These are phyloP conservation scores for Ectemnius cavifrons DNA, from an alignment of 2,888 invertebrate genomes.

Conservation along the genomic window DNA sequence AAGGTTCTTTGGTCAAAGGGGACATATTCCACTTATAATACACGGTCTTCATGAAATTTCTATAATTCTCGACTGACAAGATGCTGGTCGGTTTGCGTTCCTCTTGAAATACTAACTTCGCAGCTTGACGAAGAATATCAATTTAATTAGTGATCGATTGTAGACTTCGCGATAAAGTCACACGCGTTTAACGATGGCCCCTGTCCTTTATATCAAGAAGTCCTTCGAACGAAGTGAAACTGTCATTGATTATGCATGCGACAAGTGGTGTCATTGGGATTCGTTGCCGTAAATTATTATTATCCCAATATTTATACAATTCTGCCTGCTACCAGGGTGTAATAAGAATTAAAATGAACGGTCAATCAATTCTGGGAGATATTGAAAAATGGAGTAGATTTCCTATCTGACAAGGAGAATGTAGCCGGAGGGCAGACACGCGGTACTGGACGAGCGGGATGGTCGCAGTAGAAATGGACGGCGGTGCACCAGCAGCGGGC, in stretches of 20 bases:
- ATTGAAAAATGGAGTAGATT: constrained; percentile 63
- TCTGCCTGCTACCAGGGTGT: background rate
- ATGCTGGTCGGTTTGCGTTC: constrained; percentile 54
- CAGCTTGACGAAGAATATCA: too few species aligned
- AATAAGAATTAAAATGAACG: too few species aligned
- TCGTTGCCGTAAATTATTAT: constrained; percentile 12
- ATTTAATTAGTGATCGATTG: background rate
- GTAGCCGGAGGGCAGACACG: constrained; percentile 30
- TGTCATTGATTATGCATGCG: constrained; percentile 55
- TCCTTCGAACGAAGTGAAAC: constrained; percentile 40
- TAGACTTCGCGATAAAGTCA: constrained; percentile 26
- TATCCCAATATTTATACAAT: constrained; percentile 37
- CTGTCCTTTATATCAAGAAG: constrained; percentile 48
- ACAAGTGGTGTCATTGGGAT: background rate
- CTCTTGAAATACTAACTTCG: too few species aligned
- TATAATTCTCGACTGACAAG: background rate
- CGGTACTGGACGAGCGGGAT: constrained; percentile 5
- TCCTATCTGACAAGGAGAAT: constrained; percentile 61
- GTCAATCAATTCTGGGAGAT: too few species aligned
- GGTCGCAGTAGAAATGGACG: constrained; percentile 36
- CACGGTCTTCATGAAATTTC: too few species aligned
- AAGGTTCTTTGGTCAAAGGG: background rate
- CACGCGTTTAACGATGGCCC: constrained; percentile 37
- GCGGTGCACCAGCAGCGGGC: constrained; percentile 24
- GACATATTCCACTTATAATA: too few species aligned